Evolutionary conservation across 2,888 invertebrate species (phyloP).

Genomic region (Agonum fuliginosum): DNA sequence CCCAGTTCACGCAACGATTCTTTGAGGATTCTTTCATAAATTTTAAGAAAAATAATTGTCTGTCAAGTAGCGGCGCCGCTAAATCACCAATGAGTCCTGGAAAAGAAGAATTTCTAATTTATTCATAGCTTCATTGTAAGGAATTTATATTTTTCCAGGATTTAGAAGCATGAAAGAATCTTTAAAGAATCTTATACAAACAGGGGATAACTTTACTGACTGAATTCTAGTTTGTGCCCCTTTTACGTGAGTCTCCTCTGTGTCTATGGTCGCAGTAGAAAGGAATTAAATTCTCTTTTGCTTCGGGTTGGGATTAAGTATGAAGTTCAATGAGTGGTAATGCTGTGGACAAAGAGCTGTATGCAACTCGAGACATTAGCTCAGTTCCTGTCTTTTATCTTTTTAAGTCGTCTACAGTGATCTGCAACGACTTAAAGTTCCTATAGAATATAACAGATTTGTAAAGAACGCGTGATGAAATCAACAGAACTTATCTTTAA

Average conservation of each 20-base stretch:
- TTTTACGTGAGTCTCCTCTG: not conserved
- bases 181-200: no score
- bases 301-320: not conserved
- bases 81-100: no score
- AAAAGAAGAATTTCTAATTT: no score
- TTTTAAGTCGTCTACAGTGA: slow-evolving; percentile 1
- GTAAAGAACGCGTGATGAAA: not conserved
- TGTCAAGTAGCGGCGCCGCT: no score
- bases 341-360: slow-evolving; percentile 12
- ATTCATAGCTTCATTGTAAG: no score
- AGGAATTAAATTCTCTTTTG: not conserved
- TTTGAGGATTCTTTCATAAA: no score
- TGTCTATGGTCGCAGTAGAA: not conserved
- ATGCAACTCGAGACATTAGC: slow-evolving; percentile 13
- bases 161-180: no score
- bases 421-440: not conserved
- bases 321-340: no score
- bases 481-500: not conserved
- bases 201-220: no score
- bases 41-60: no score
- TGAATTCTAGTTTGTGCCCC: not conserved
- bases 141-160: no score
- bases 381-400: slow-evolving; percentile 35
- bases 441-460: not conserved
- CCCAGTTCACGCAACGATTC: no score